These are phyloP conservation scores for Triops longicaudatus DNA, from an alignment of 1,140 invertebrate genomes.

Conservation along the genomic window DNA sequence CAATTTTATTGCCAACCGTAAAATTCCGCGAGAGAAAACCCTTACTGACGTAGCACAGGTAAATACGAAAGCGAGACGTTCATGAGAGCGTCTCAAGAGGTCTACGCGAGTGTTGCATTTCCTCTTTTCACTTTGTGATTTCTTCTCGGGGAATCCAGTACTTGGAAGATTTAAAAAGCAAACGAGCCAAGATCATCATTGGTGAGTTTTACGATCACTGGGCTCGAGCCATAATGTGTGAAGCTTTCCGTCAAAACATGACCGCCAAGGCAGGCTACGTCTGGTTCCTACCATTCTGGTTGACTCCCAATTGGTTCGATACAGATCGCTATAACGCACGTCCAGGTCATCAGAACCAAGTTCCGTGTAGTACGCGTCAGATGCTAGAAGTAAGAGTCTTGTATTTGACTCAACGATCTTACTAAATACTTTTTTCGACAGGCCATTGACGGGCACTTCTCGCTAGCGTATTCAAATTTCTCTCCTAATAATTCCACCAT, in stretches of 20 bases:
- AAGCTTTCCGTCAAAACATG: slow-evolving; percentile 57
- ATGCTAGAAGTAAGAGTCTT: slow-evolving; percentile 46
- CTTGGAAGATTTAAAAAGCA: slow-evolving; percentile 56
- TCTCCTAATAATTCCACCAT: slow-evolving; percentile 50
- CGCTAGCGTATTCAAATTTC: slow-evolving; percentile 58
- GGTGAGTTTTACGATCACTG: slow-evolving; percentile 62
- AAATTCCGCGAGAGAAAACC: slow-evolving; percentile 51
- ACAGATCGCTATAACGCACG: slow-evolving; percentile 45
- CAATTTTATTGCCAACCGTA: slow-evolving; percentile 57
- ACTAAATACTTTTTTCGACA: slow-evolving; percentile 34
- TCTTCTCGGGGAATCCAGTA: slow-evolving; percentile 45
- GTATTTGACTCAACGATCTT: not conserved
- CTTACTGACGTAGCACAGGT: slow-evolving; percentile 44
- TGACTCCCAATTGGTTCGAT: slow-evolving; percentile 53
- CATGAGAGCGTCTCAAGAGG: not conserved
- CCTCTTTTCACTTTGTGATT: not conserved
- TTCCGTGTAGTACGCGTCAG: slow-evolving; percentile 52
- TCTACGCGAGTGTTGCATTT: not conserved
- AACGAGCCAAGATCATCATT: slow-evolving; percentile 62
- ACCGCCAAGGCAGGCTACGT: slow-evolving; percentile 54
- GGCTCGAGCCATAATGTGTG: slow-evolving; percentile 62
- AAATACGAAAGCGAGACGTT: not conserved
- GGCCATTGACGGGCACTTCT: slow-evolving; percentile 67
- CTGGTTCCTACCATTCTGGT: slow-evolving; percentile 67
- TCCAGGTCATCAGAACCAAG: slow-evolving; percentile 38